Conservation (phyloP, 2,113 vertebrate species). For the Entelurus aequoreus region DNA sequence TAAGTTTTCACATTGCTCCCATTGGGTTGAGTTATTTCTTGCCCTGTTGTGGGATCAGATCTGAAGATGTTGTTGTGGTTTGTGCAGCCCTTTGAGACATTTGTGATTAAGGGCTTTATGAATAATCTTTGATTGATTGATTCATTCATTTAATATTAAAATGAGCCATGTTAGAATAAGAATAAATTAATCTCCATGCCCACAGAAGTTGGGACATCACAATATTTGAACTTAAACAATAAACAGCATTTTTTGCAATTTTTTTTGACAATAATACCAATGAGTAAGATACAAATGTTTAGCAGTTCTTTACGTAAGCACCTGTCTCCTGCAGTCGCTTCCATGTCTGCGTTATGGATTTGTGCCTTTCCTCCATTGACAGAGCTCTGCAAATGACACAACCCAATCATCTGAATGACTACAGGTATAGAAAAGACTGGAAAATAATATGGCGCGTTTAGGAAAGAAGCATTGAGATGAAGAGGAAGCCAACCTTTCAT, state of each 20-base stretch:
- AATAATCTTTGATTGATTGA: no score
- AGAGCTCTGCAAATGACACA: conserved; percentile 38
- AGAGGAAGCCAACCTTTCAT: conserved; percentile 51
- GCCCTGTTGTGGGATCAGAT: no score
- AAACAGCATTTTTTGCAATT: no score
- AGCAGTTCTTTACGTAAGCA: background rate
- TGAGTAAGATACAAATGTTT: background rate
- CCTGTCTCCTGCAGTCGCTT: conserved; percentile 35
- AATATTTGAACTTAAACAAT: background rate
- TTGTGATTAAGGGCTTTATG: no score
- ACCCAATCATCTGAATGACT: background rate
- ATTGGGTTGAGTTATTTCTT: no score
- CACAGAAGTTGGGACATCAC: background rate
- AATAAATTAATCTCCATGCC: background rate
- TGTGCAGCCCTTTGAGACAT: no score
- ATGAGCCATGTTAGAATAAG: background rate
- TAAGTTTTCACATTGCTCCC: no score
- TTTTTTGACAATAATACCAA: background rate
- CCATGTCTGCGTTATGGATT: conserved; percentile 42
- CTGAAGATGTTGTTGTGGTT: no score
- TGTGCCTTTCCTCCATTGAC: conserved; percentile 46
- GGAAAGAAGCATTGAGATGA: background rate
- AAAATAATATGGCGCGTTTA: conserved; percentile 3
- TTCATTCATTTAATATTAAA: background rate
- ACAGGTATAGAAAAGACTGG: background rate